Evolutionary conservation across 2,888 invertebrate species (phyloP), one percentile per base, ranked within the genome.

Genomic region (Brachyopa scutellaris): DNA sequence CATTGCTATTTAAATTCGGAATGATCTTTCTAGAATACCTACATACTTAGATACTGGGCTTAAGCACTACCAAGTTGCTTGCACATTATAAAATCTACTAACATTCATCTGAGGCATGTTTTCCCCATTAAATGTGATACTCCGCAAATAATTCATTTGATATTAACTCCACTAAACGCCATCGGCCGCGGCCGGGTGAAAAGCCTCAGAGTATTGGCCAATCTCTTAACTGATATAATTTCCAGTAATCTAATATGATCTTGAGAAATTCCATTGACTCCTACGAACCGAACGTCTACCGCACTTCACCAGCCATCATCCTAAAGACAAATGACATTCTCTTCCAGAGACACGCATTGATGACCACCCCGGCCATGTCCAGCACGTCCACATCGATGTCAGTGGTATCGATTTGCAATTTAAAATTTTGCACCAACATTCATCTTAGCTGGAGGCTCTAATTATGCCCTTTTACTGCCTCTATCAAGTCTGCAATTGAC

Each of bases 181-280:
- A 64, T 40, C 38, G 38, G 23, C 23, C 15, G 57, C 38, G 38
- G 23, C 23, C 15, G 57, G 76, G 64, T 51, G 62, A 70, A 70
- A 59, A 45, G 31, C 69, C 80, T 53, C n/a, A 42, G 42, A 40
- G 76, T 70, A 80, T n/a, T n/a, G n/a, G 70, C 31, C 53, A 64
- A 82, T 82, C 69, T 49, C 64, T 53, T 57, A 79, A 79, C 73
- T 66, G 73, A 53, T 66, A 69, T 76, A 77, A 77, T 72, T 70
- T 82, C 72, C 66, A 82, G 82, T 77, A 82, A 82, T 77, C 77
- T 29, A 77, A 82, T 82, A 70, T 36, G 77, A 36, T 82, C 82
- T 82, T 82, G 72, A 61, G 82, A 82, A 82, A 82, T 82, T 82
- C 77, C 77, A 82, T 9, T 61, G 67, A 76, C 70, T 82, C 70